phyloP scores from a whole-genome alignment of 92 coral and sea anemone species.

The Bergia puertoricense region DNA sequence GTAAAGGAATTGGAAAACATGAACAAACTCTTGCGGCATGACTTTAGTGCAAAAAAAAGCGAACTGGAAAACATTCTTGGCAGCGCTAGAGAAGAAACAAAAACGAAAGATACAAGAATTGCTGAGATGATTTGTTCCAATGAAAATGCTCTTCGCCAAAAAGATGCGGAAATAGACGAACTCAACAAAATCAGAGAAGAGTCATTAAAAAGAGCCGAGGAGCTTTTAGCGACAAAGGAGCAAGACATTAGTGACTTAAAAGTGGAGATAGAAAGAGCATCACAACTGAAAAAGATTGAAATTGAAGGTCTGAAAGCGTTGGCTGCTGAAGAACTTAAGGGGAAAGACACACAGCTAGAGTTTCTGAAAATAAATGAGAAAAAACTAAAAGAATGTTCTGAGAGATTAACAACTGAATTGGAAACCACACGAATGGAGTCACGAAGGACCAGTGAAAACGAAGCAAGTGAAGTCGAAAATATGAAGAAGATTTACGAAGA shows the following conservation, averaged over 20 bases:
- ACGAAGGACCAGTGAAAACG: constrained; percentile 37
- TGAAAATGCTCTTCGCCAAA: neutral
- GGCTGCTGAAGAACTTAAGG: constrained; percentile 30
- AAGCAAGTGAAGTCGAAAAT: constrained; percentile 46
- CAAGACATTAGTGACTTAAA: constrained; percentile 28
- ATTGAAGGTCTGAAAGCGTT: constrained; percentile 27
- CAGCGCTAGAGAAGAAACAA: constrained; percentile 18
- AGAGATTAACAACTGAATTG: constrained; percentile 55
- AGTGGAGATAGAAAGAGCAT: constrained; percentile 27
- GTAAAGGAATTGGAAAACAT: constrained; percentile 13
- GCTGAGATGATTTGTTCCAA: neutral
- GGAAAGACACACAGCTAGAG: constrained; percentile 27
- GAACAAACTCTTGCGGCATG: constrained; percentile 11
- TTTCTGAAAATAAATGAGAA: constrained; percentile 32
- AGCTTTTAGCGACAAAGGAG: constrained; percentile 34
- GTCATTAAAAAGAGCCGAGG: constrained; percentile 29
- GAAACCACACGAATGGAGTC: constrained; percentile 48
- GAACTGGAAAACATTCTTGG: constrained; percentile 8
- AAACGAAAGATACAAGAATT: neutral
- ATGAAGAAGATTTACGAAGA: constrained; percentile 24
- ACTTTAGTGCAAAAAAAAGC: neutral
- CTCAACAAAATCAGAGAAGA: constrained; percentile 41
- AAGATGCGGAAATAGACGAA: constrained; percentile 49
- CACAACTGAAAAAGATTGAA: constrained; percentile 38
- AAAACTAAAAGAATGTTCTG: constrained; percentile 23